Base-by-base conservation (phyloP, 2,113 vertebrate genomes). In the Donacobius atricapilla region DNA sequence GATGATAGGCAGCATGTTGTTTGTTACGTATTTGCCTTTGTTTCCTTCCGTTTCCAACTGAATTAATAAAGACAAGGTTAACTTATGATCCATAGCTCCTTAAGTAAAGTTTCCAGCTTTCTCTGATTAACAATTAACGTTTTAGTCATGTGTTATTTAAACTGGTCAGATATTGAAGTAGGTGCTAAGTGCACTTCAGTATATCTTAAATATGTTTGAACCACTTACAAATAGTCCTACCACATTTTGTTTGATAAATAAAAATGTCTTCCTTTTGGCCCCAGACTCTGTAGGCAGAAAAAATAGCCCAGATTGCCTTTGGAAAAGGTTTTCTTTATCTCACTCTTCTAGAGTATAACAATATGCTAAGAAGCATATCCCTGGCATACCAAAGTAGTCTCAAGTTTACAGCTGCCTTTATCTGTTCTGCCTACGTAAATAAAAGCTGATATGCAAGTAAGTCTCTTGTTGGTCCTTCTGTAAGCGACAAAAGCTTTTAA, bases 401-500 rank as follows among this genome's bases (percentile, higher is more conserved):
- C 39, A 69, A 83, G 51, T 76, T 91, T 94, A 66, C 42, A 87
- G n/a, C 24, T 79, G 19, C 78, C 60, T 86, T 93, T 91, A 50
- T 94, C 82, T 80, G 39, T 70, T 60, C 60, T 68, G 64, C 35
- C 77, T 90, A 35, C n/a, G 42, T 75, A 90, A 97, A 89, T 57
- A 95, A 17, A 82, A 90, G 56, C 39, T 91, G 63, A 82, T 68
- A 44, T 28, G 57, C 54, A 87, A 68, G 56, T 82, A 79, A 51
- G 57, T 76, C 54, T 94, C 50, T 79, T 82, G 60, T 64, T 95
- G 85, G 83, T 86, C 68, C 48, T 87, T 81, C 87, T 80, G 25
- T 80, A 78, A 94, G 57, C 35, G 53, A 77, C 86, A 87, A 50
- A 87, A 76, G 53, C 47, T 77, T 95, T 86, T 91, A 87, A 65